These are phyloP conservation scores for Rhabdomys dilectus DNA, from an alignment of 2,113 vertebrate species.

Conservation along the genomic window DNA sequence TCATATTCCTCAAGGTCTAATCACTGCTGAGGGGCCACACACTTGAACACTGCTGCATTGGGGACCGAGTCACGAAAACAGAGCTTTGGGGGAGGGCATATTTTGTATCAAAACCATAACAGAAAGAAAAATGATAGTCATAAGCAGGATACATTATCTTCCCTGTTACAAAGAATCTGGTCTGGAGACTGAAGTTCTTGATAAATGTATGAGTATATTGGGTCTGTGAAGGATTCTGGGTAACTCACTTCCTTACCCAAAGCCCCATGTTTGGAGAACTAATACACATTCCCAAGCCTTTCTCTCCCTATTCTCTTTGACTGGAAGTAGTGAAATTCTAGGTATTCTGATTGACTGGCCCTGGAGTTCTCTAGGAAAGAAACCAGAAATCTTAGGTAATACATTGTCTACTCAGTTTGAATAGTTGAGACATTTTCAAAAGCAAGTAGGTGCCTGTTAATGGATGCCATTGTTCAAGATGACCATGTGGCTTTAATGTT, in stretches of 20 bases:
- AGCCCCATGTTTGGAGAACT: rapidly evolving
- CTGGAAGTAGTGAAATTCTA: background rate
- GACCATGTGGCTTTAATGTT: conserved; percentile 25
- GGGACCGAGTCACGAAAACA: background rate
- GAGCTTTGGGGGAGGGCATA: background rate
- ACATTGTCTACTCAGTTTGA: background rate
- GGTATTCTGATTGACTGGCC: background rate
- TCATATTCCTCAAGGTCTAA: background rate
- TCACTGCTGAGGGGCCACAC: background rate
- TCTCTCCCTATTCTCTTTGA: background rate
- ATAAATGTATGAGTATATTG: background rate
- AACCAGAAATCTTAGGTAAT: background rate
- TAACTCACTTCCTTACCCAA: background rate
- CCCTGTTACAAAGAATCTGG: background rate
- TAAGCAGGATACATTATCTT: background rate
- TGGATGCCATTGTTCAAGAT: conserved; percentile 62
- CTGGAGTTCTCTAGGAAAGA: conserved; percentile 26
- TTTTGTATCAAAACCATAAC: background rate
- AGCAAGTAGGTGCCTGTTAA: conserved; percentile 57
- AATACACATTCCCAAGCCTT: background rate
- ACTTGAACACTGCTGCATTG: background rate
- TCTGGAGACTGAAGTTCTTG: background rate
- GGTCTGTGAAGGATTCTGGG: background rate
- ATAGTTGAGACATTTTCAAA: conserved; percentile 38
- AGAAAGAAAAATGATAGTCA: background rate